Conservation (phyloP, 23 tunicate species). For the Ciona savignyi region DNA sequence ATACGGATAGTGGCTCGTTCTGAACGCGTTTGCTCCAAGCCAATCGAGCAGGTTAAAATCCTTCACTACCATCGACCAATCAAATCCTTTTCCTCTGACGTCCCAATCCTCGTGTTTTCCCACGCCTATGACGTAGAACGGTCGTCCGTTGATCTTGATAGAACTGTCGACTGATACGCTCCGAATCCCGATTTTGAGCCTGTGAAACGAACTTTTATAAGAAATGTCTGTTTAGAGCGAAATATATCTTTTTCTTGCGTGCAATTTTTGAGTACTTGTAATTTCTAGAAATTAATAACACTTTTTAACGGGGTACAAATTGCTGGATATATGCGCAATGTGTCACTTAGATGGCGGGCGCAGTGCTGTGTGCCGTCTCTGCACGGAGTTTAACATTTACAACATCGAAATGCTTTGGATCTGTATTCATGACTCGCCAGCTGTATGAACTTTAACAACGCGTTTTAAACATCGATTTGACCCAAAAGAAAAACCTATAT, state of each 20-base stretch:
- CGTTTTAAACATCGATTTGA: no score
- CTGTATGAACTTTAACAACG: no score
- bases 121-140: conserved; percentile 80
- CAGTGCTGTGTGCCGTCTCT: no score
- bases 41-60: conserved; percentile 89
- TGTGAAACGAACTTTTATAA: no score
- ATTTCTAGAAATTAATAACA: neutral
- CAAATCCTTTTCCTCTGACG: conserved; percentile 85
- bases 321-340: no score
- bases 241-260: no score
- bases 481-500: neutral
- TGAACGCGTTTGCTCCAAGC: conserved; percentile 86
- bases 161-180: conserved; percentile 54
- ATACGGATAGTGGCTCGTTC: conserved; percentile 92
- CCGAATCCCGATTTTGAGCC: conserved; percentile 67
- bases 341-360: no score
- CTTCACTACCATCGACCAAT: conserved; percentile 81
- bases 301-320: neutral
- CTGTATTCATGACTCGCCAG: no score
- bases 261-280: neutral
- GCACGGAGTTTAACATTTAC: no score
- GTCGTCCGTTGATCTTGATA: conserved; percentile 53
- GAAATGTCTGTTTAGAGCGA: no score
- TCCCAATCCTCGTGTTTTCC: conserved; percentile 97
- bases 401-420: no score